These are phyloP conservation scores for Amphipoea oculea DNA, from an alignment of 2,888 invertebrate species.

Conservation along the genomic window DNA sequence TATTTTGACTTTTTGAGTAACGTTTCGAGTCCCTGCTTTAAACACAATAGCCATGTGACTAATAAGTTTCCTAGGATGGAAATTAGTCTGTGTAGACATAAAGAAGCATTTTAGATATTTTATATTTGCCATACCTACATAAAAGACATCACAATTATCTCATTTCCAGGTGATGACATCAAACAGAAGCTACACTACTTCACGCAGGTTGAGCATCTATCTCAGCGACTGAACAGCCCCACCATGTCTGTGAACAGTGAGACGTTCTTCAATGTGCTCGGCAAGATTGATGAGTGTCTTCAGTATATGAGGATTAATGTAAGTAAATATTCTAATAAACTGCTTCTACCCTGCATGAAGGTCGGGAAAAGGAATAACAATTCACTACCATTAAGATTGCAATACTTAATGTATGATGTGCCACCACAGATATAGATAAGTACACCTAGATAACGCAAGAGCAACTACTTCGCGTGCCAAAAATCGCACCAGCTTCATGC, in stretches of 20 bases:
- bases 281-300: constrained; percentile 96
- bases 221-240: constrained; percentile 95
- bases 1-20: no score
- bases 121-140: neutral
- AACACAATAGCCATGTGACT: neutral
- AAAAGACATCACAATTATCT: neutral
- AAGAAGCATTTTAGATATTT: neutral
- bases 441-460: no score
- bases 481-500: no score
- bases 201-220: constrained; percentile 94
- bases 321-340: constrained; percentile 73
- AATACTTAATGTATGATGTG: neutral
- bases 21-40: no score
- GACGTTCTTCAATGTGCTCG: constrained; percentile 94
- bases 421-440: neutral
- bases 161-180: constrained; percentile 91
- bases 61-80: neutral
- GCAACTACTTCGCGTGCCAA: no score
- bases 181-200: constrained; percentile 96
- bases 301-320: constrained; percentile 96
- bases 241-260: constrained; percentile 96
- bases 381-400: neutral
- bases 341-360: neutral
- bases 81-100: neutral
- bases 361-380: neutral